Evolutionary conservation across 2,888 invertebrate genomes (phyloP).

Genomic region (Anagyrus pseudococci): DNA sequence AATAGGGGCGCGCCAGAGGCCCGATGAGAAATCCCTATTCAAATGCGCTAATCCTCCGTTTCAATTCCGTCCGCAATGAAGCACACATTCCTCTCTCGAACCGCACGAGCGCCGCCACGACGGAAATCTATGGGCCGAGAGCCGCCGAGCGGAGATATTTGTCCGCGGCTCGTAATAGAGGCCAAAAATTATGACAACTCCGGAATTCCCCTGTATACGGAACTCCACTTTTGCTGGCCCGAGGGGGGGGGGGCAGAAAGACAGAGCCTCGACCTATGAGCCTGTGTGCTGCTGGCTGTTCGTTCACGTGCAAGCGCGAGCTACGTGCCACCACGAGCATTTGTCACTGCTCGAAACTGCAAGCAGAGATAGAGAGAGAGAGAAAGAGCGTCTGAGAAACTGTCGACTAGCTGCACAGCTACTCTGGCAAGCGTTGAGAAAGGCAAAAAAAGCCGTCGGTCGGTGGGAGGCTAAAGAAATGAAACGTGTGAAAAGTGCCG

Average conservation of each 20-base stretch:
- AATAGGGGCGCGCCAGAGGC: too few relatives aligned
- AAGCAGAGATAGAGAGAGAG: constrained; percentile 1
- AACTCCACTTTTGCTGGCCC: too few relatives aligned
- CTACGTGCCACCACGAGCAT: constrained; percentile 15
- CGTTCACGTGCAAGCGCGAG: background rate
- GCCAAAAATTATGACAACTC: constrained; percentile 20
- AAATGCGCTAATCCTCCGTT: too few relatives aligned
- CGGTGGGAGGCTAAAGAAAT: background rate
- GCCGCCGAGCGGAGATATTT: constrained; percentile 1
- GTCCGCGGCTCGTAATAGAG: background rate
- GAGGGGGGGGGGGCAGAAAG: too few relatives aligned
- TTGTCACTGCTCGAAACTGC: constrained; percentile 41
- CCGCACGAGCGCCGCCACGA: too few relatives aligned
- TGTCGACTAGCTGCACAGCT: constrained; percentile 19
- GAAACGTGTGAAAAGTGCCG: background rate
- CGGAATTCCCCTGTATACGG: too few relatives aligned
- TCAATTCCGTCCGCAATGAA: too few relatives aligned
- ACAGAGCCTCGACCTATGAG: too few relatives aligned
- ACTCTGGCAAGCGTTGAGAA: background rate
- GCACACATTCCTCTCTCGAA: too few relatives aligned
- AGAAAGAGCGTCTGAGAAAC: constrained; percentile 18
- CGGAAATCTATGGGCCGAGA: too few relatives aligned
- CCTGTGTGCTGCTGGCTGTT: background rate
- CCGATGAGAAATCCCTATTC: too few relatives aligned
- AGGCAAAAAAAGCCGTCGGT: constrained; percentile 20